phyloP scores from a whole-genome alignment of 2,797 vertebrate genomes.

The Tokudaia tokunoshimensis region DNA sequence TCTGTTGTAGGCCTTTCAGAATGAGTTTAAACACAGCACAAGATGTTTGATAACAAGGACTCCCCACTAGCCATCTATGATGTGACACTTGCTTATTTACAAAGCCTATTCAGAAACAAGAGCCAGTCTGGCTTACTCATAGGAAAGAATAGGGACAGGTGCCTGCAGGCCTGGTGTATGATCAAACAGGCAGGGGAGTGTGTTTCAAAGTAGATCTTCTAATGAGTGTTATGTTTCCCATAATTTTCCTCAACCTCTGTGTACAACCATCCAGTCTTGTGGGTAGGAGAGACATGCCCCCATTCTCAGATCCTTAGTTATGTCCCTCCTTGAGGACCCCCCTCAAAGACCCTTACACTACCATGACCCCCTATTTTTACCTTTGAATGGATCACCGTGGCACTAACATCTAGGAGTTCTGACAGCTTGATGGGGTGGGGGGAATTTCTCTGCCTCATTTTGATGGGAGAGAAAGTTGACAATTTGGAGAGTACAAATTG shows the following conservation, averaged over 20 bases:
- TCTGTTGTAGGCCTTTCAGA: neutral
- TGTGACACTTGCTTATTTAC: neutral
- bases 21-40: neutral
- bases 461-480: neutral
- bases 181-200: neutral
- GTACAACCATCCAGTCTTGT: neutral
- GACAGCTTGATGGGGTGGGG: neutral
- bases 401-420: too few species aligned
- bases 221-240: rapidly evolving
- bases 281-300: rapidly evolving
- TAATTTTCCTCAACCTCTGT: neutral
- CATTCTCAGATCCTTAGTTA: neutral
- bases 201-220: neutral
- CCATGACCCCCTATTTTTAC: neutral
- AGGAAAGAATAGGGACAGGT: neutral
- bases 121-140: neutral
- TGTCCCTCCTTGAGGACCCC: neutral
- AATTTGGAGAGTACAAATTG: neutral
- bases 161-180: neutral
- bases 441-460: neutral
- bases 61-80: neutral
- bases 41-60: neutral
- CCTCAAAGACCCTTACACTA: neutral
- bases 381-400: neutral
- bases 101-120: neutral